Evolutionary conservation across 2,797 vertebrate genomes (phyloP).

Genomic region (Danionella dracula): DNA sequence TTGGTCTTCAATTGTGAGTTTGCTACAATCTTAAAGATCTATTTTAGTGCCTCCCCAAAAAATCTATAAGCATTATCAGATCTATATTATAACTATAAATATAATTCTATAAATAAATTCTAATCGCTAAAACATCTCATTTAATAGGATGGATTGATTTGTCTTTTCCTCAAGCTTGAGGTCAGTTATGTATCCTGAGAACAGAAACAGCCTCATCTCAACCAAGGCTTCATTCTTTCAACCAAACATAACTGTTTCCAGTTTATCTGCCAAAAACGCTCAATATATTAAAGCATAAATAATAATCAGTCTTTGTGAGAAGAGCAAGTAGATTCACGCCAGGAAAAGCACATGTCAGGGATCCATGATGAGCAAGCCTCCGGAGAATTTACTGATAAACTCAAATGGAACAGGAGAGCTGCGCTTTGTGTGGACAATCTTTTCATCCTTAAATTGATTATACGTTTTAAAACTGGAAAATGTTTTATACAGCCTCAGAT

Average conservation of each 20-base stretch:
- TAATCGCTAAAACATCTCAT: too few species aligned
- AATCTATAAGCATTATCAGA: too few species aligned
- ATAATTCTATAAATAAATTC: too few species aligned
- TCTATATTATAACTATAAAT: too few species aligned
- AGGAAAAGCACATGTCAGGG: background rate
- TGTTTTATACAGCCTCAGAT: background rate
- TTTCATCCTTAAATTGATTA: too few species aligned
- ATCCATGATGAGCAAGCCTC: background rate
- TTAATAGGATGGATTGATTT: background rate
- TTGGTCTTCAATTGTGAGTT: too few species aligned
- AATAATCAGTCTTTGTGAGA: background rate
- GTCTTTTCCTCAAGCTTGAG: background rate
- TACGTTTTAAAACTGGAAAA: too few species aligned
- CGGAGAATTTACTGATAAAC: background rate
- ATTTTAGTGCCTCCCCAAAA: too few species aligned
- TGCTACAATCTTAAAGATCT: too few species aligned
- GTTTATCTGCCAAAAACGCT: constrained; percentile 1
- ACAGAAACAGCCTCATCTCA: background rate
- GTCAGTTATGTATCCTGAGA: background rate
- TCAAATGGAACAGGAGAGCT: background rate
- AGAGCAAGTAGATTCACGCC: background rate
- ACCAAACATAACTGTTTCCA: constrained; percentile 9
- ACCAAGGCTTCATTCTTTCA: background rate
- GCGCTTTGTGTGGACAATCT: too few species aligned
- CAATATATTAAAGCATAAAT: constrained; percentile 15